Evolutionary conservation across 2,113 vertebrate species (phyloP).

Genomic region (Corythornis madagascariensis): DNA sequence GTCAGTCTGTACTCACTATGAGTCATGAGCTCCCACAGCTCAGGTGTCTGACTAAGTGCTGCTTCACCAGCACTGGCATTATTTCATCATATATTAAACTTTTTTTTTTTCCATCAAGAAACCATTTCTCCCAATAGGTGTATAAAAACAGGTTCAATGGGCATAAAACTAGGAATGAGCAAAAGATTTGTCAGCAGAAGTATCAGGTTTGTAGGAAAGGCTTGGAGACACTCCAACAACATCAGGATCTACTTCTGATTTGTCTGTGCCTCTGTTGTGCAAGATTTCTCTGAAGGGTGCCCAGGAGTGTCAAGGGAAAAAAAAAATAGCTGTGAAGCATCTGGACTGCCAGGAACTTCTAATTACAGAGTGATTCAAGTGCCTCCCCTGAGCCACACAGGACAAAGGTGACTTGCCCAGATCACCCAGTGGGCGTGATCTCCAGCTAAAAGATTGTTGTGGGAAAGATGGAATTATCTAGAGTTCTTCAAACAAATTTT

Average conservation of each 20-base stretch:
- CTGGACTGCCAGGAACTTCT: constrained; percentile 18
- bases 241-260: not conserved
- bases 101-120: not conserved
- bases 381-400: not conserved
- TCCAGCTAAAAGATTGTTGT: not conserved
- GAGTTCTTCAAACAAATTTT: not conserved
- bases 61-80: not conserved
- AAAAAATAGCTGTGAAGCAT: not conserved
- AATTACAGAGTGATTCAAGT: not conserved
- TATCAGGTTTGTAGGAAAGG: not conserved
- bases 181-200: not conserved
- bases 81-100: not conserved
- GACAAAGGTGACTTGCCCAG: not conserved
- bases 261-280: not conserved
- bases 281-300: not conserved
- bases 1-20: not conserved
- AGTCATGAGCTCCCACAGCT: not conserved
- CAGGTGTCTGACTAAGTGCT: constrained; percentile 53
- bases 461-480: not conserved
- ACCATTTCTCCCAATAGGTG: not conserved
- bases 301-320: not conserved
- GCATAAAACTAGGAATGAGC: not conserved
- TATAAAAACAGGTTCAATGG: not conserved
- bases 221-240: not conserved
- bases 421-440: not conserved